phyloP scores from a whole-genome alignment of 35 echinoderm and acorn worm genomes.

The Anneissia japonica region DNA sequence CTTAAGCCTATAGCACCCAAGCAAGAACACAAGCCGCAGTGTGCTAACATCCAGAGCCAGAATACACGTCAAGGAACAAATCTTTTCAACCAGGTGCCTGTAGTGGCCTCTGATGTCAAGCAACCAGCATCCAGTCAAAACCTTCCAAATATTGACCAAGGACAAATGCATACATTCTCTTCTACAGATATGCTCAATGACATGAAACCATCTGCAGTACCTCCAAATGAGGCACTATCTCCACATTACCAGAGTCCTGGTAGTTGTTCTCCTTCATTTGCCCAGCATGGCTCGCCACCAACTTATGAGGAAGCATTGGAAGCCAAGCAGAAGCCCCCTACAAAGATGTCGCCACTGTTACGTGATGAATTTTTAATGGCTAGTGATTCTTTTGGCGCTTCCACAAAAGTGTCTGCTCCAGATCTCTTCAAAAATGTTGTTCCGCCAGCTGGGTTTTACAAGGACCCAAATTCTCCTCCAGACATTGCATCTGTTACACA shows the following conservation, averaged over 20 bases:
- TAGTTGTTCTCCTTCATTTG: slow-evolving; percentile 35
- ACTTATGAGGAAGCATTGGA: slow-evolving; percentile 38
- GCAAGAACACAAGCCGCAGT: background rate
- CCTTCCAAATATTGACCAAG: background rate
- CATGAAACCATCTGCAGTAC: background rate
- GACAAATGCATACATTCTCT: background rate
- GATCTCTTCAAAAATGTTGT: slow-evolving; percentile 12
- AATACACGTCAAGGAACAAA: background rate
- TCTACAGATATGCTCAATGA: background rate
- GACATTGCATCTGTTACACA: slow-evolving; percentile 54
- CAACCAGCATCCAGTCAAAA: background rate
- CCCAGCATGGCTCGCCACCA: slow-evolving; percentile 35
- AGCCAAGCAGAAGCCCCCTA: background rate
- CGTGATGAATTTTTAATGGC: background rate
- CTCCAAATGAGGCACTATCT: background rate
- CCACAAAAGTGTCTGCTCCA: background rate
- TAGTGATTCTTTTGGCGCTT: background rate
- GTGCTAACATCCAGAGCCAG: background rate
- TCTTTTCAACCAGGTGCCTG: too few species aligned
- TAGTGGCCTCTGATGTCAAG: background rate
- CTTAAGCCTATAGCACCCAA: background rate
- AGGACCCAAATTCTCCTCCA: slow-evolving; percentile 30
- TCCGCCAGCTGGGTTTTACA: background rate
- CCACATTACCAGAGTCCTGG: background rate
- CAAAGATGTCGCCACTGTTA: slow-evolving; percentile 12